Evolutionary conservation across 2,113 vertebrate species (phyloP).

Genomic region (Amphiprion ocellaris): DNA sequence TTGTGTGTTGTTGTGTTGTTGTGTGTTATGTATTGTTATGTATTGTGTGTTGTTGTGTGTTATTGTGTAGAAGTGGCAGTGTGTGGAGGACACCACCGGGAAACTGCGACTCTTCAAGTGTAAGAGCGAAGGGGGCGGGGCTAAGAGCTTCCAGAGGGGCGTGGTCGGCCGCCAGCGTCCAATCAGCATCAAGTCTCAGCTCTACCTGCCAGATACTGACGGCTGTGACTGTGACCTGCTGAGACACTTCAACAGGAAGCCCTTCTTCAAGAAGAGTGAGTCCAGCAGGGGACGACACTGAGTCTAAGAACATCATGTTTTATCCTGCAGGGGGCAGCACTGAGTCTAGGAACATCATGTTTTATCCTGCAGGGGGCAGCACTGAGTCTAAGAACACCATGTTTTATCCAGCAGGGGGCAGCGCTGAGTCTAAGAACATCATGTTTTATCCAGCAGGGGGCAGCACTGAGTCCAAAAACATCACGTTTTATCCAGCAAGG

Average conservation of each 20-base stretch:
- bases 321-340: no score
- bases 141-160: constrained; percentile 55
- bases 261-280: constrained; percentile 94
- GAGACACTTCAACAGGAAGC: constrained; percentile 85
- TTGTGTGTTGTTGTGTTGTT: no score
- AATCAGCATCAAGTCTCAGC: constrained; percentile 88
- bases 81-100: constrained; percentile 92
- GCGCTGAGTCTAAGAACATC: no score
- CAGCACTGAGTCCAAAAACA: no score
- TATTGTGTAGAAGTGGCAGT: constrained; percentile 93
- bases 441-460: no score
- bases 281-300: constrained; percentile 21
- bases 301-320: no score
- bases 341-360: no score
- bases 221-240: constrained; percentile 86
- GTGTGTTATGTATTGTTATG: no score
- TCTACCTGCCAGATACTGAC: constrained; percentile 78
- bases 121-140: constrained; percentile 81
- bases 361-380: no score
- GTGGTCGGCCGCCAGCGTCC: constrained; percentile 70
- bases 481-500: no score
- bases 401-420: no score
- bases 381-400: no score
- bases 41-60: constrained; percentile 27
- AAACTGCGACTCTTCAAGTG: constrained; percentile 95